A percentile compares a stretch with the other conserved stretches of the same genome.
phyloP scores from a whole-genome alignment of 2,888 invertebrate genomes.

The Pyrocoelia pectoralis region DNA sequence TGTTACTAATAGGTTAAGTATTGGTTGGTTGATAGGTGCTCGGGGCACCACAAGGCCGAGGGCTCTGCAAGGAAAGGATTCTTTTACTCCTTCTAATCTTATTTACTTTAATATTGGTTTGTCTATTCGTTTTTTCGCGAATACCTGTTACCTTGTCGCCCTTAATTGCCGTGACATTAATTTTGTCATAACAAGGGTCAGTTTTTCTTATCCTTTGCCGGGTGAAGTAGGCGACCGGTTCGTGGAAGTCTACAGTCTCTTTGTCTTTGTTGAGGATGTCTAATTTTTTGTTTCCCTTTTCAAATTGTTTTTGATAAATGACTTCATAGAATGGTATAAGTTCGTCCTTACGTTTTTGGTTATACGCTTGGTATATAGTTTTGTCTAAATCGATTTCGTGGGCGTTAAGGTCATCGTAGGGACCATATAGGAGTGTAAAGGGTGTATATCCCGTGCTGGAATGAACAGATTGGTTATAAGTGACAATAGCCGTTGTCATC shows the following conservation, averaged over 20 bases:
- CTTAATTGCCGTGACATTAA: constrained; percentile 30
- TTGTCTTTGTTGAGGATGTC: constrained; percentile 18
- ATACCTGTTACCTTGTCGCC: constrained; percentile 1
- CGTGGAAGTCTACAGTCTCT: constrained; percentile 31
- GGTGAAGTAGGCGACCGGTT: constrained; percentile 22
- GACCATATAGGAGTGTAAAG: constrained; percentile 36
- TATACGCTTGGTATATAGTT: constrained; percentile 37
- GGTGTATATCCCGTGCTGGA: constrained; percentile 34
- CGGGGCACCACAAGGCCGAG: too few relatives aligned
- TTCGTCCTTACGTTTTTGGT: constrained; percentile 39
- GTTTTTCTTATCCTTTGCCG: constrained; percentile 15
- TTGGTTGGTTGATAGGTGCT: background rate
- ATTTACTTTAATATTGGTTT: background rate
- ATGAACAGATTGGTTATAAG: constrained; percentile 28
- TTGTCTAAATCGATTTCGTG: constrained; percentile 37
- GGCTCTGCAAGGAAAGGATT: background rate
- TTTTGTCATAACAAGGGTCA: constrained; percentile 20
- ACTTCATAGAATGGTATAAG: constrained; percentile 36
- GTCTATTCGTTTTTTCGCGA: background rate
- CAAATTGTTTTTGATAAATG: constrained; percentile 26
- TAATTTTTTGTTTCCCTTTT: constrained; percentile 16
- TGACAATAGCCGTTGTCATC: constrained; percentile 13
- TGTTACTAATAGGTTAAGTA: background rate
- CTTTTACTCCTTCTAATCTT: background rate
- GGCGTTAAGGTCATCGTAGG: constrained; percentile 38